Conservation (phyloP, 2,888 invertebrate genomes). For the Limnephilus auricula region DNA sequence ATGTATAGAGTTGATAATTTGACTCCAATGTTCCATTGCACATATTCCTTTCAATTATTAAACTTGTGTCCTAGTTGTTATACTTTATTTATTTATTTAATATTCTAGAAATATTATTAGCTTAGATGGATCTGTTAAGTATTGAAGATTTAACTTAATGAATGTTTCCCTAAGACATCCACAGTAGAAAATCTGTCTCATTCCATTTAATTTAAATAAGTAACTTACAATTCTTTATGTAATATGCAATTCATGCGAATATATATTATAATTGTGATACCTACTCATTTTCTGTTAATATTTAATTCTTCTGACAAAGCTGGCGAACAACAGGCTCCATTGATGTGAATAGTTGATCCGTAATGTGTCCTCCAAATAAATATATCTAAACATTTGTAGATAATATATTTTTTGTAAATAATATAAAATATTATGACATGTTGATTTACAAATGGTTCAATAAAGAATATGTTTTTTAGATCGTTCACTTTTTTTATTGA, state of each 20-base stretch:
- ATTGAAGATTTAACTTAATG: constrained; percentile 10
- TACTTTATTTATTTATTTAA: constrained; percentile 46
- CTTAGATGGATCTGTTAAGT: not conserved
- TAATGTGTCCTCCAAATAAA: constrained; percentile 22
- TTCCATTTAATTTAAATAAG: constrained; percentile 26
- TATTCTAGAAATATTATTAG: constrained; percentile 23
- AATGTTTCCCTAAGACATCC: constrained; percentile 28
- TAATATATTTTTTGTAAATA: constrained; percentile 37
- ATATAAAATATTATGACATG: constrained; percentile 23
- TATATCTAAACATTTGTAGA: constrained; percentile 30
- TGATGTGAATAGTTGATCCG: not conserved
- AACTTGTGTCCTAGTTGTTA: constrained; percentile 40
- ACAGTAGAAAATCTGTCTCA: constrained; percentile 37
- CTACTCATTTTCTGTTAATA: not conserved
- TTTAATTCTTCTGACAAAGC: not conserved
- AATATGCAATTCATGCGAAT: not conserved
- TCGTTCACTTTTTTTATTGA: constrained; percentile 35
- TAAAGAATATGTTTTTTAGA: constrained; percentile 29
- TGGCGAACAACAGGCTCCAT: not conserved
- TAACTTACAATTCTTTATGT: not conserved
- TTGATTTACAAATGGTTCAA: constrained; percentile 30
- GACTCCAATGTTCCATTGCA: constrained; percentile 20
- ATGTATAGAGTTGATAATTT: not conserved
- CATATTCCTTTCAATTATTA: constrained; percentile 39
- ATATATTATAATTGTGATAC: not conserved